Evolutionary conservation across 2,113 vertebrate species (phyloP).

Genomic region (Caranx ignobilis): DNA sequence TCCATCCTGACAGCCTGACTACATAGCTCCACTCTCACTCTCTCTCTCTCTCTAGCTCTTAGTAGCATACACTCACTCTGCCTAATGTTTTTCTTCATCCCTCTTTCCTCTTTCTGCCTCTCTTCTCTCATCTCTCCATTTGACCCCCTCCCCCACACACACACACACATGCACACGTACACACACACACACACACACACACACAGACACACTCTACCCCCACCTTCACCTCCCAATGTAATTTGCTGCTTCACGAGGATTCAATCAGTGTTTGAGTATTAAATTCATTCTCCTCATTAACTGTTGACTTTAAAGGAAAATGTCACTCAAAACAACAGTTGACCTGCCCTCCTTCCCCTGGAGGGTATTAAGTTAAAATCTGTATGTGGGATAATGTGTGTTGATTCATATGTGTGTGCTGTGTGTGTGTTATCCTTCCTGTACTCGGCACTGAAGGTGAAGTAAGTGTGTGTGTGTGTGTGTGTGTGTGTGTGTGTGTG

Average conservation of each 20-base stretch:
- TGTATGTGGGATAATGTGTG: constrained; percentile 15
- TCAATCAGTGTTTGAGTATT: constrained; percentile 2
- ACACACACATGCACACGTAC: background rate
- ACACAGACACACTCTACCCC: background rate
- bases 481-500: constrained; percentile 1
- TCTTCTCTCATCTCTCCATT: background rate
- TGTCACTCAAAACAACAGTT: background rate
- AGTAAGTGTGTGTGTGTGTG: constrained; percentile 1
- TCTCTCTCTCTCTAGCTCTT: background rate
- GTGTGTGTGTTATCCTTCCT: background rate
- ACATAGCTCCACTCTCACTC: background rate
- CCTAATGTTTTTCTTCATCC: background rate
- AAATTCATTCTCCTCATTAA: constrained; percentile 20
- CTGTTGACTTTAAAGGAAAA: constrained; percentile 23
- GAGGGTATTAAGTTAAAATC: background rate
- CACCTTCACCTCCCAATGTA: background rate
- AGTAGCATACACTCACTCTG: background rate
- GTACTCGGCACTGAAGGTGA: constrained; percentile 42
- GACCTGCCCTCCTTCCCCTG: background rate
- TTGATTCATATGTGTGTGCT: background rate
- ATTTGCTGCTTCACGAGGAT: constrained; percentile 16
- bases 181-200: too few relatives aligned
- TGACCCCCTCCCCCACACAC: too few relatives aligned
- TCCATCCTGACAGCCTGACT: constrained; percentile 22
- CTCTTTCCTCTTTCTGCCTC: background rate